Evolutionary conservation across 2,888 invertebrate genomes (phyloP).

Genomic region (Hypena proboscidalis): DNA sequence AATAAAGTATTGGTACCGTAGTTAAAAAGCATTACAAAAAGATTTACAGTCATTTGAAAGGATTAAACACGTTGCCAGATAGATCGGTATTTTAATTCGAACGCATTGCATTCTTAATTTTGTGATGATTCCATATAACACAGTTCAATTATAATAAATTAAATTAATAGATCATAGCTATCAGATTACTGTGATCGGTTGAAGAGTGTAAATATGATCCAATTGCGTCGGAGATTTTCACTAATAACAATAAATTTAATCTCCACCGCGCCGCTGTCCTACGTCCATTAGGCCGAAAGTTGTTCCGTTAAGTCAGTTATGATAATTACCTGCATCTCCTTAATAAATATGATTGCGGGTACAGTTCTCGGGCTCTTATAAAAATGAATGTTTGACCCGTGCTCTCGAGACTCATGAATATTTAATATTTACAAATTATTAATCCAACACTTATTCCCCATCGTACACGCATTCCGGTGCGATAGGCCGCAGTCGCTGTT

Average conservation of each 20-base stretch:
- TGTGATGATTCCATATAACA: conserved; percentile 38
- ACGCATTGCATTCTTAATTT: conserved; percentile 43
- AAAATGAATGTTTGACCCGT: conserved; percentile 79
- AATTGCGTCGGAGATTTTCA: conserved; percentile 56
- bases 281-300: conserved; percentile 51
- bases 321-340: conserved; percentile 79
- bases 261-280: conserved; percentile 52
- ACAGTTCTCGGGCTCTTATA: conserved; percentile 71
- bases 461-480: conserved; percentile 59
- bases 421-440: conserved; percentile 85
- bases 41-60: conserved; percentile 25
- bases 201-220: conserved; percentile 56
- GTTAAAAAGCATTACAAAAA: conserved; percentile 4
- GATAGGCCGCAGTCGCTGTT: conserved; percentile 56
- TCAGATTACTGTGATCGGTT: conserved; percentile 52
- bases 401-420: conserved; percentile 78
- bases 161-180: conserved; percentile 57
- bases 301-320: conserved; percentile 73
- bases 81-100: conserved; percentile 28
- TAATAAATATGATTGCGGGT: conserved; percentile 75
- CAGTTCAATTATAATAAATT: conserved; percentile 57
- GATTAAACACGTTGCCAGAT: conserved; percentile 34
- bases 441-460: conserved; percentile 78
- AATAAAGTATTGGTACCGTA: not conserved
- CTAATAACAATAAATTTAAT: conserved; percentile 57